phyloP scores from a whole-genome alignment of 2,113 vertebrate species.

The Haemorhous mexicanus region DNA sequence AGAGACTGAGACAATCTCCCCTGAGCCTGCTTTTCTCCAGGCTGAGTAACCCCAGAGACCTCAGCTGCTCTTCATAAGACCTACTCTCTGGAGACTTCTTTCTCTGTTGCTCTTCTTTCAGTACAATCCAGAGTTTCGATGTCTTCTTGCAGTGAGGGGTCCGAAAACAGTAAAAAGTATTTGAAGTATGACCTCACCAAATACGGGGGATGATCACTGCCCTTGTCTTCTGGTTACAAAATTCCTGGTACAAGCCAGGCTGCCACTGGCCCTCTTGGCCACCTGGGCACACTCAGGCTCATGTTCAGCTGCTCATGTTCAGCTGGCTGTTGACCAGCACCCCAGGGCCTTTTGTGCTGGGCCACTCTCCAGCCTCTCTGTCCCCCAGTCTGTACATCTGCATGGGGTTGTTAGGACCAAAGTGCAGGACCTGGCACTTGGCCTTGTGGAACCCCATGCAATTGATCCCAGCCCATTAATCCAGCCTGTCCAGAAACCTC shows the following conservation, averaged over 20 bases:
- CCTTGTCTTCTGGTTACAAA: background rate
- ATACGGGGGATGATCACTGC: background rate
- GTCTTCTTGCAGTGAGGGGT: background rate
- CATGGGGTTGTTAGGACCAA: background rate
- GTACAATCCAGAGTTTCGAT: background rate
- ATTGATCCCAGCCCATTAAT: rapidly evolving
- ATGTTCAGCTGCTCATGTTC: background rate
- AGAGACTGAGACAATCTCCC: no score
- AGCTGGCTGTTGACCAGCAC: rapidly evolving
- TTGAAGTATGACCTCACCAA: background rate
- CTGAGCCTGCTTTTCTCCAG: background rate
- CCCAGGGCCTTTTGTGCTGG: background rate
- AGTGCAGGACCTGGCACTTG: no score
- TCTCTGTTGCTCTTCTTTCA: background rate
- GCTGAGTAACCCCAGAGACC: no score
- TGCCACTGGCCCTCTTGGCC: background rate
- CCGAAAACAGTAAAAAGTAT: background rate
- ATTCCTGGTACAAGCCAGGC: background rate
- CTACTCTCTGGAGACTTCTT: background rate
- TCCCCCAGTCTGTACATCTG: rapidly evolving
- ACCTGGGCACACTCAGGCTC: background rate
- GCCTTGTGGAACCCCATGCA: background rate
- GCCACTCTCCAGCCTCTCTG: background rate
- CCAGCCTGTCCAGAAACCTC: background rate
- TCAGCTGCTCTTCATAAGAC: background rate